Base-by-base conservation (phyloP, 2,888 invertebrate genomes). In the Lysandra coridon region DNA sequence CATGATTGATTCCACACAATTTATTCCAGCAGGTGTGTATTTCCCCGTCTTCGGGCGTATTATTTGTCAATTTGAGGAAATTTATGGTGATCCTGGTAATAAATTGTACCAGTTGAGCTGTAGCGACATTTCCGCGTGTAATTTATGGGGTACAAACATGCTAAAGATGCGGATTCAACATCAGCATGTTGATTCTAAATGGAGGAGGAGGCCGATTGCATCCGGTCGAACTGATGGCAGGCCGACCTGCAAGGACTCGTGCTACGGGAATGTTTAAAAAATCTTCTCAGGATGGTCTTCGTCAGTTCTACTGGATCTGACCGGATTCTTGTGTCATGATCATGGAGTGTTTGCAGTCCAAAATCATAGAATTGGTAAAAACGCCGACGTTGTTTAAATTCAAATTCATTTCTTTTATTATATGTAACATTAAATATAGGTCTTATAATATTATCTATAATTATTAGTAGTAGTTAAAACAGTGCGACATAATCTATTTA, bases 51-150 rank as follows among this genome's bases (percentile, higher is more conserved):
- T 76, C n/a, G 74, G 23, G 4, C 14, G 49, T 44, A 14, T 76
- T 76, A 57, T 76, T 76, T 76, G 76, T 57, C 76, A 76, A 76
- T 76, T 76, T 76, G 53, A 33, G 76, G 53, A 57, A 33, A 76
- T 75, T 75, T 57, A 76, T 30, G 57, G 30, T 76, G 76, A 76
- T 76, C 76, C 53, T 14, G 33, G 53, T 30, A 75, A 76, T 76
- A 76, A 76, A 76, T 76, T 76, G 53, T 30, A 33, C 30, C 75
- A 75, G 75, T 75, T 75, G 49, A 75, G 76, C 53, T 33, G 57
- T 53, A 69, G 33, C 53, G 76, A 53, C 76, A 17, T 76, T 76
- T 76, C 76, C 76, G 53, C 76, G 57, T 76, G 30, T 76, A 57
- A 76, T 76, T 76, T 53, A 76, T 33, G 57, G 14, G 23, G 74